These are phyloP conservation scores for Euschistus heros DNA, from an alignment of 1,140 invertebrate species.

Conservation along the genomic window DNA sequence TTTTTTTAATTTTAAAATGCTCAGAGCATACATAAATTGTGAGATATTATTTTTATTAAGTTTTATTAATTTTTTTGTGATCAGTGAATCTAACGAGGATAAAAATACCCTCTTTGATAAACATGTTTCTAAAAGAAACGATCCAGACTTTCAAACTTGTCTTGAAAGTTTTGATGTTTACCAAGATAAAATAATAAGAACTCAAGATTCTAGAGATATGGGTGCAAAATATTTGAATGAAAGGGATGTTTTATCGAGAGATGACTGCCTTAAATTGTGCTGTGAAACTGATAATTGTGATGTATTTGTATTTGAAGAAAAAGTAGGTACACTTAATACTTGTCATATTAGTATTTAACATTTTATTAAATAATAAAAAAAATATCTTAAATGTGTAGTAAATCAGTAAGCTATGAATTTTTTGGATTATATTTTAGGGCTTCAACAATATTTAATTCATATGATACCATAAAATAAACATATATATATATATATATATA, in stretches of 20 bases:
- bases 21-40: background rate
- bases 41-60: background rate
- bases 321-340: constrained; percentile 43
- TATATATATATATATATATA: too few species aligned
- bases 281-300: constrained; percentile 78
- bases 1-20: constrained; percentile 2
- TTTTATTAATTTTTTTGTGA: background rate
- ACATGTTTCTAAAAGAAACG: background rate
- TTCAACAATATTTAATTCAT: too few species aligned
- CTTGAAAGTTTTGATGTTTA: constrained; percentile 71
- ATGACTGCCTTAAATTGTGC: constrained; percentile 75
- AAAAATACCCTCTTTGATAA: background rate
- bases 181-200: constrained; percentile 79
- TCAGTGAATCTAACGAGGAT: constrained; percentile 2
- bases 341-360: too few species aligned
- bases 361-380: too few species aligned
- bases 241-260: constrained; percentile 60
- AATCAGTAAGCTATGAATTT: too few species aligned
- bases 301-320: constrained; percentile 85
- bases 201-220: constrained; percentile 72
- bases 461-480: too few species aligned
- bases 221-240: constrained; percentile 83
- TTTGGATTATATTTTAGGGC: too few species aligned
- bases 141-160: constrained; percentile 30
- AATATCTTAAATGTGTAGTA: too few species aligned